Percentiles rank a stretch among this genome's conserved stretches.
Evolutionary conservation across 1,140 invertebrate species (phyloP).

Genomic region (Meloidogyne hapla): DNA sequence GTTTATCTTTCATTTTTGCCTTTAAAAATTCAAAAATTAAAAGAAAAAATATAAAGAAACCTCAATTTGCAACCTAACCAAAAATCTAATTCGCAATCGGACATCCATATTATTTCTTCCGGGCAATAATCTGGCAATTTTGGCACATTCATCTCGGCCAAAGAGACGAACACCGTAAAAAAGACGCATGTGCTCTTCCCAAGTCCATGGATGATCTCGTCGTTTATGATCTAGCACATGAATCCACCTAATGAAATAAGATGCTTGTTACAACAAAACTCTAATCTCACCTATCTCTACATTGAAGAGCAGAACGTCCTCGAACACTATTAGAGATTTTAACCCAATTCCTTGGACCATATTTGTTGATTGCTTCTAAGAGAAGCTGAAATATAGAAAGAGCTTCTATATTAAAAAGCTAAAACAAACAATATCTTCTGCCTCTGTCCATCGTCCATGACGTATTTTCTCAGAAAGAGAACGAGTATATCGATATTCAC

Average conservation of each 20-base stretch:
- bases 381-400: slow-evolving; percentile 42
- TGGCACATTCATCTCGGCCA: slow-evolving; percentile 42
- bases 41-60: slow-evolving; percentile 24
- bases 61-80: slow-evolving; percentile 46
- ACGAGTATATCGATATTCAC: slow-evolving; percentile 42
- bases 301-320: slow-evolving; percentile 36
- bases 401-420: not conserved
- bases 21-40: slow-evolving; percentile 27
- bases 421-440: slow-evolving; percentile 45
- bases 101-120: slow-evolving; percentile 48
- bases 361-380: slow-evolving; percentile 41
- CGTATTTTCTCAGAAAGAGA: slow-evolving; percentile 34
- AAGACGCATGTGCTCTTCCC: slow-evolving; percentile 43
- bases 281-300: slow-evolving; percentile 35
- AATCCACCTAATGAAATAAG: slow-evolving; percentile 19
- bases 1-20: slow-evolving; percentile 10
- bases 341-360: slow-evolving; percentile 46
- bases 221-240: slow-evolving; percentile 47
- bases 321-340: slow-evolving; percentile 36
- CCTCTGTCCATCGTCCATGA: slow-evolving; percentile 42
- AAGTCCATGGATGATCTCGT: slow-evolving; percentile 39
- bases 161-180: slow-evolving; percentile 40
- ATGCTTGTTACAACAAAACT: no score
- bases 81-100: slow-evolving; percentile 32
- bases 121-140: slow-evolving; percentile 41